Evolutionary conservation across 2,797 vertebrate species (phyloP), one percentile per base, ranked within the genome.

Genomic region (Myotis vivesi): DNA sequence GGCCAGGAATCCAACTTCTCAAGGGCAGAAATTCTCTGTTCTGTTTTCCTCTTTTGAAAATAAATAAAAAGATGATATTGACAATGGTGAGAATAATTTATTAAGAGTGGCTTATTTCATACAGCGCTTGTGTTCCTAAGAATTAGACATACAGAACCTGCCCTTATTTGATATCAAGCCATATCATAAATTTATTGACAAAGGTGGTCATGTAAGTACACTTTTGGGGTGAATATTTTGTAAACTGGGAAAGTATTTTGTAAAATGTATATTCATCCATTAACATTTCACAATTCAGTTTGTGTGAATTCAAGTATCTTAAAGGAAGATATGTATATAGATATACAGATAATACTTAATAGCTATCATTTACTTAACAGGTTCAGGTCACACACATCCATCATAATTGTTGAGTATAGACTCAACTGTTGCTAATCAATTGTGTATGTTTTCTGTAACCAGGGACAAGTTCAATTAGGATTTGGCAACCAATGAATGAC

Each of bases 1-100:
- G 77, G 73, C 46, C 28, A 62, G 51, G 8, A 16, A 75, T 30
- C 57, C 36, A 8, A 75, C 62, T 30, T 41, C 17, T 85, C 68
- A 44, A 51, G 55, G 46, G 86, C n/a, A 22, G 11, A 81, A 25
- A 46, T 33, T 59, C 46, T 17, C 23, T 2, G 28, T 49, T 28
- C 87, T 94, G 71, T 86, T 25, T 57, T 94, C 13, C 66, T 84
- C 76, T 44, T 25, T 33, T 79, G 71, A 92, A 93, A 95, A 89
- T 36, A 87, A 87, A 68, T 55, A 1, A 15, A 75, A 83, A 94
- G 36, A 30, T 8, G 28, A 38, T 36, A 53, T 73, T 92, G 33
- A n/a, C 0, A 66, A 13, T 49, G 75, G 30, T 46, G 16, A n/a
- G 69, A 62, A 68, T 46, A 8, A 9, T 38, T 90, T 81, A 28